A percentile compares a stretch with the other conserved stretches of the same genome.
Evolutionary conservation across 2,888 invertebrate species (phyloP).

Genomic region (Lasioglossum malachurum): DNA sequence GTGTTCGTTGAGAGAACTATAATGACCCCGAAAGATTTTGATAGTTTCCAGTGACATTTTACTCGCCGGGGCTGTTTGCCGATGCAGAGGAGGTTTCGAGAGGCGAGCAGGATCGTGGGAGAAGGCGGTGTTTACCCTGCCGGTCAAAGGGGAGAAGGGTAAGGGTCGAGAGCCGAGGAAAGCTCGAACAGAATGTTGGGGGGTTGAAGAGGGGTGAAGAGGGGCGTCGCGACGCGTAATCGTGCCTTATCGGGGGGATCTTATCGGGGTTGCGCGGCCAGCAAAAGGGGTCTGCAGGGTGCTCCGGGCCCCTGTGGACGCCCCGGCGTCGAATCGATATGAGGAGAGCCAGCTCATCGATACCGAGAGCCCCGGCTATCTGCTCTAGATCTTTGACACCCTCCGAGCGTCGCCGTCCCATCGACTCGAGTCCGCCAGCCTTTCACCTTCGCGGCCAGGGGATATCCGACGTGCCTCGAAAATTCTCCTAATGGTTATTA

Average conservation of each 20-base stretch:
- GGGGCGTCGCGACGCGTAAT: slow-evolving; percentile 76
- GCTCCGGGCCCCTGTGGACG: slow-evolving; percentile 58
- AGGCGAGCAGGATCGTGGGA: slow-evolving; percentile 8
- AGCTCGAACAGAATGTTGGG: slow-evolving; percentile 9
- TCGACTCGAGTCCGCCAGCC: slow-evolving; percentile 18
- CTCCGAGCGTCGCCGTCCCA: slow-evolving; percentile 56
- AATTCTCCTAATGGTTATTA: slow-evolving; percentile 82
- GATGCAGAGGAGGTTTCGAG: not conserved
- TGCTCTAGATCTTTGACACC: slow-evolving; percentile 84
- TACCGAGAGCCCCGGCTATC: slow-evolving; percentile 76
- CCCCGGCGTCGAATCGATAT: slow-evolving; percentile 79
- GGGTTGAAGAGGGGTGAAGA: slow-evolving; percentile 26
- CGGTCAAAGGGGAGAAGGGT: slow-evolving; percentile 16
- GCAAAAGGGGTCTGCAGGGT: slow-evolving; percentile 79
- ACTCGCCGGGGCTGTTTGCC: not conserved
- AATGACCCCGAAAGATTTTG: not conserved
- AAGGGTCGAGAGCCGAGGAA: slow-evolving; percentile 7
- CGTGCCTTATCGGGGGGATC: slow-evolving; percentile 83
- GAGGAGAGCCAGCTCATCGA: slow-evolving; percentile 81
- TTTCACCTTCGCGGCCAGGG: slow-evolving; percentile 52
- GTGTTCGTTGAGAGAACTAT: not conserved
- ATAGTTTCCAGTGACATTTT: not conserved
- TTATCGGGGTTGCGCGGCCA: slow-evolving; percentile 80
- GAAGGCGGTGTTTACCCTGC: slow-evolving; percentile 59
- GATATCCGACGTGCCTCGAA: slow-evolving; percentile 57